Evolutionary conservation across 35 echinoderm and acorn worm genomes (phyloP).

Genomic region (Acanthaster planci): DNA sequence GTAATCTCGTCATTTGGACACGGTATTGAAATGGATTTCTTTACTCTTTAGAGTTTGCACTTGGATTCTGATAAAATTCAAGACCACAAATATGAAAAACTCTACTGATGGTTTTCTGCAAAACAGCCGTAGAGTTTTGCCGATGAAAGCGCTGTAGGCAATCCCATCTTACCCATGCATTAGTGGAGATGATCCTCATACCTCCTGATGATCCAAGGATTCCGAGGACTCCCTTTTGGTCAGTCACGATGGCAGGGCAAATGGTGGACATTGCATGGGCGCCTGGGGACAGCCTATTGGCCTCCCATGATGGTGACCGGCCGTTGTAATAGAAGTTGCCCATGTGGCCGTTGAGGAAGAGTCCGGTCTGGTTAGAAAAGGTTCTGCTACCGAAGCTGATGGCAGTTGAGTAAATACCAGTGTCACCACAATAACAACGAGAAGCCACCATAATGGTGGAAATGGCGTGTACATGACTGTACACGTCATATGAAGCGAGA

Average conservation of each 20-base stretch:
- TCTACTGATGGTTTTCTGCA: neutral
- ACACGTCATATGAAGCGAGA: no score
- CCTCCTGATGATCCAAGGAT: conserved; percentile 65
- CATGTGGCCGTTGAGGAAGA: conserved; percentile 72
- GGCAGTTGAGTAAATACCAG: no score
- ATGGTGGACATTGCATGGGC: conserved; percentile 47
- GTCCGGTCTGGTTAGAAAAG: conserved; percentile 43
- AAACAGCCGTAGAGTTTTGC: neutral
- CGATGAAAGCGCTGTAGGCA: neutral
- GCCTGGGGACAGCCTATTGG: conserved; percentile 42
- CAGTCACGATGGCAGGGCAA: conserved; percentile 36
- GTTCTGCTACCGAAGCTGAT: conserved; percentile 67
- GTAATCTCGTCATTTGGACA: neutral
- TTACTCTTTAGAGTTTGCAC: neutral
- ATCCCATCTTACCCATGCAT: conserved; percentile 49
- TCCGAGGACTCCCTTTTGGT: conserved; percentile 43
- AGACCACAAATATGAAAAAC: neutral
- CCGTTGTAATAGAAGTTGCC: conserved; percentile 49
- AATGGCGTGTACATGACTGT: no score
- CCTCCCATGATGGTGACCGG: conserved; percentile 18
- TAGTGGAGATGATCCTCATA: conserved; percentile 48
- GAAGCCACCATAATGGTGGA: no score
- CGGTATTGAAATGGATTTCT: neutral
- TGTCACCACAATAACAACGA: no score
- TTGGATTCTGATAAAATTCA: neutral